Base-by-base conservation (phyloP, 2,113 vertebrate species). In the Nematolebias whitei region DNA sequence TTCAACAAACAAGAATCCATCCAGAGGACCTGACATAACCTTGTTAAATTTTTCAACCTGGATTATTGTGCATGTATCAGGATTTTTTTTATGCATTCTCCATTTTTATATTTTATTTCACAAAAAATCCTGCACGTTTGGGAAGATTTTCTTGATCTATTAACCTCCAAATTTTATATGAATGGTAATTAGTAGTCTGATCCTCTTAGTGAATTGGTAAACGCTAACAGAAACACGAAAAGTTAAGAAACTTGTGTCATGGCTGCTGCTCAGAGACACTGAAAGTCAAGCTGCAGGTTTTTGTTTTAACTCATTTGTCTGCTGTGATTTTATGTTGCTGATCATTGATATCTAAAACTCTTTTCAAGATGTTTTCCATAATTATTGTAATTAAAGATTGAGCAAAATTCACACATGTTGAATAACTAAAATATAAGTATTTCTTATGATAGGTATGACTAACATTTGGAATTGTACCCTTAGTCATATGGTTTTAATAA, bases 271-370 rank as follows among this genome's bases (percentile, higher is more conserved):
- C n/a, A 51, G 24, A 8, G 24, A 60, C 32, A 18, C 44, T 67
- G 13, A 16, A 59, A 62, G 19, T 38, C 8, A 57, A 87, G 82
- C 77, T 82, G 75, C 78, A 81, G 76, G 82, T 85, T 84, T 69
- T 71, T 63, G 22, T 55, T 52, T 8, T 20, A 43, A 24, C 7
- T 63, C 41, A 47, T 71, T 57, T 64, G 73, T 68, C 64, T 67
- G 61, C 60, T 50, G 6, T 12, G 14, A 51, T 47, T 73, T 70
- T 59, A 20, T 47, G 39, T 80, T 68, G 51, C 70, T 72, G 23
- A 74, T 78, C 54, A 29, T 62, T 58, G 10, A 11, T 35, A 40
- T 2, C 7, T 55, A 13, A 57, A 61, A 20, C 40, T 3, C 38
- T 61, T 24, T 38, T 39, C 18, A 66, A 5, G 12, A 13, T 38